Conservation (phyloP, 2,113 vertebrate genomes). For the Dicrurus megarhynchus region DNA sequence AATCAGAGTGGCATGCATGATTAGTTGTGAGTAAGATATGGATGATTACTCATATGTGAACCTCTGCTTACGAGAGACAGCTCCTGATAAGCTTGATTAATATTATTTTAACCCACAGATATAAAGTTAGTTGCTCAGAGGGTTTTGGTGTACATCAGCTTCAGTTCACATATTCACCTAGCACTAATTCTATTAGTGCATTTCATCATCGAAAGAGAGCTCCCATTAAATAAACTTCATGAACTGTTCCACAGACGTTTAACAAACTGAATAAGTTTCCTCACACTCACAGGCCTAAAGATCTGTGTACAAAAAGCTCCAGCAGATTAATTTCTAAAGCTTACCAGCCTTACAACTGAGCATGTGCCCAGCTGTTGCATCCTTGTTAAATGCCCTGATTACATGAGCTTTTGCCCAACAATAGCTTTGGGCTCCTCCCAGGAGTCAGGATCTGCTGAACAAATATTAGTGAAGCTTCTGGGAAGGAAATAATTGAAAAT, state of each 20-base stretch:
- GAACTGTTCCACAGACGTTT: not conserved
- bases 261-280: not conserved
- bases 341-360: not conserved
- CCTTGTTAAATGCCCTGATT: not conserved
- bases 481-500: not conserved
- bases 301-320: not conserved
- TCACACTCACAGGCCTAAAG: not conserved
- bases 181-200: not conserved
- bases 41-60: not conserved
- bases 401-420: not conserved
- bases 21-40: not conserved
- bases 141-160: not conserved
- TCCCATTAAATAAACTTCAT: not conserved
- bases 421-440: not conserved
- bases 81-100: not conserved
- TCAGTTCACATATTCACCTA: not conserved
- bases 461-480: not conserved
- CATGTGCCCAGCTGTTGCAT: not conserved
- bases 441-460: not conserved
- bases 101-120: not conserved
- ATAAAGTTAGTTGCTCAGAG: not conserved
- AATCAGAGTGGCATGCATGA: not conserved
- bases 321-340: not conserved
- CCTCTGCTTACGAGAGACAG: not conserved
- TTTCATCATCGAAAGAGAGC: not conserved